phyloP scores from a whole-genome alignment of 2,113 vertebrate genomes.

The Corvus hawaiiensis region DNA sequence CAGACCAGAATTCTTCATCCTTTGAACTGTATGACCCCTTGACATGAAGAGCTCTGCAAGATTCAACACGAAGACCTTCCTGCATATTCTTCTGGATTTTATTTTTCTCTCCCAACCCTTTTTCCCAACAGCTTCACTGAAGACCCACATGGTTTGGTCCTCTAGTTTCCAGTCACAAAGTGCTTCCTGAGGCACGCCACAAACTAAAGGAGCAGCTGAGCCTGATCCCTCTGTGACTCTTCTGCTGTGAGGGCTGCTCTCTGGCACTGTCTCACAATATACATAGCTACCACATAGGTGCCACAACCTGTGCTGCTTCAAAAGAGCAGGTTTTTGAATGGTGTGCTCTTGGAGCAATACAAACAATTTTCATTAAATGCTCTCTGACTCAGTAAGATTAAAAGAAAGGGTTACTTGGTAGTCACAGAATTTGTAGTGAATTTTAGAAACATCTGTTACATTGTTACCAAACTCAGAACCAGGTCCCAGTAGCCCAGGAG shows the following conservation, averaged over 20 bases:
- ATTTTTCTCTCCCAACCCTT: background rate
- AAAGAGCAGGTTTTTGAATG: background rate
- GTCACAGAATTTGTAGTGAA: background rate
- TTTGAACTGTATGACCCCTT: background rate
- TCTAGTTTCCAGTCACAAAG: background rate
- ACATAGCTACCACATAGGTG: no score
- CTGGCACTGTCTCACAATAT: background rate
- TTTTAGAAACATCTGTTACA: slow-evolving; percentile 12
- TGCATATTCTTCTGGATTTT: background rate
- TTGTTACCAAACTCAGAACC: background rate
- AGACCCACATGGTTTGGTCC: background rate
- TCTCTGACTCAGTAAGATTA: background rate
- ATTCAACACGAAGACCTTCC: background rate
- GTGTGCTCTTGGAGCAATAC: background rate
- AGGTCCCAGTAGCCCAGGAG: background rate
- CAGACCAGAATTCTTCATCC: background rate
- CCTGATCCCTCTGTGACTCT: background rate
- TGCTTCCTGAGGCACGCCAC: background rate
- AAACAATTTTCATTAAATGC: background rate
- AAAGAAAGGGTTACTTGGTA: background rate
- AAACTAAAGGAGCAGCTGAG: background rate
- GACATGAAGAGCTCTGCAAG: background rate
- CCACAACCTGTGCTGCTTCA: background rate
- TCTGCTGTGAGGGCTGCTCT: background rate
- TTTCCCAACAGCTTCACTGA: background rate